Base-by-base conservation (phyloP, 2,113 vertebrate genomes). In the Tringa solitaria region DNA sequence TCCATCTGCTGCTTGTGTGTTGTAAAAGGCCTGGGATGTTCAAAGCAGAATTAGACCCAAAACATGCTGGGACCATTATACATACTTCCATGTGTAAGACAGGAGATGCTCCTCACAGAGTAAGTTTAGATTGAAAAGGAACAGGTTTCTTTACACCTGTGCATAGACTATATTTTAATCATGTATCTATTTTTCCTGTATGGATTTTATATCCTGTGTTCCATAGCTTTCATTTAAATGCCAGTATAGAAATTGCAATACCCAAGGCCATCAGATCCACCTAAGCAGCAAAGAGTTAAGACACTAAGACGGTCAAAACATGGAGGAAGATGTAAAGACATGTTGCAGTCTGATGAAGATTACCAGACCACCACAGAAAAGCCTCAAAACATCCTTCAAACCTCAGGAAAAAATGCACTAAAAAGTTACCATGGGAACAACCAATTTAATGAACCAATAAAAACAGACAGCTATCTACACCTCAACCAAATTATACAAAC, bases 391-490 rank as follows among this genome's bases (percentile, higher is more conserved):
- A 96, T 97, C 97, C 76, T 96, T 98, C 96, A 96, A 92, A 95
- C 87, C 93, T 95, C 95, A 96, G 80, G 77, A 96, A 96, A 97
- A 96, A 94, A 92, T 51, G 72, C 78, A 78, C 95, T 97, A 84
- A 97, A 95, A 95, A 83, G 92, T 98, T 97, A 94, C 97, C 92
- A 98, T 98, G 95, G 97, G 65, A 98, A 97, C 95, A 95, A 93
- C 88, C 95, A 97, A 96, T 98, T 97, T 98, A 98, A 98, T 84
- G 96, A 96, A 96, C 88, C 94, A 96, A 92, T 98, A 95, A 97
- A 98, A 91, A 35, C 28, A 87, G 93, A 93, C 92, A 96, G 94
- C 96, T 96, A 96, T 97, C 97, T 97, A 96, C 78, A 98, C 95
- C 91, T 96, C 92, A 95, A 96, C 80, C 84, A 86, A 97, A 95